phyloP scores from a whole-genome alignment of 2,888 invertebrate species.

The Lamproptera curius region DNA sequence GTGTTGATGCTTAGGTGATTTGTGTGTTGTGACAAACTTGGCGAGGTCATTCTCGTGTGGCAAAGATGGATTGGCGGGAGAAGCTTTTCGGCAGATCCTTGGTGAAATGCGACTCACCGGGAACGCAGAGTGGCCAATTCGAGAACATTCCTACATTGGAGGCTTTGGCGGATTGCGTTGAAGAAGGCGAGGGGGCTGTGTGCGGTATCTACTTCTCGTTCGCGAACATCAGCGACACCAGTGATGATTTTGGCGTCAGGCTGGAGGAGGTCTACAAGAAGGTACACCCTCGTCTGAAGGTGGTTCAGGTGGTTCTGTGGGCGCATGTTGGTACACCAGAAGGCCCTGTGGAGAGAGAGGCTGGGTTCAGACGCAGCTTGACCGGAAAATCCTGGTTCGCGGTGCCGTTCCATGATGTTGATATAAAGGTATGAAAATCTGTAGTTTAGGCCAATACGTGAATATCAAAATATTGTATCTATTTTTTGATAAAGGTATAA shows the following conservation, averaged over 20 bases:
- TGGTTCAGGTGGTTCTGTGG: conserved; percentile 84
- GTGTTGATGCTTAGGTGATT: conserved; percentile 1
- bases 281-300: conserved; percentile 74
- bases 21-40: conserved; percentile 9
- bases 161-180: conserved; percentile 62
- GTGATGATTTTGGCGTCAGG: conserved; percentile 83
- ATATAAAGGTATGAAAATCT: conserved; percentile 81
- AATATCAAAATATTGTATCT: no score
- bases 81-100: conserved; percentile 78
- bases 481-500: no score
- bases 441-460: no score
- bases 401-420: conserved; percentile 83
- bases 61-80: conserved; percentile 77
- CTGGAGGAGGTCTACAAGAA: conserved; percentile 77
- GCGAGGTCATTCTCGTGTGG: not conserved
- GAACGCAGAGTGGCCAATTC: conserved; percentile 64
- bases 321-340: conserved; percentile 76
- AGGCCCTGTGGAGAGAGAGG: conserved; percentile 81
- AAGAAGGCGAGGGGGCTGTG: conserved; percentile 69
- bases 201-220: conserved; percentile 85
- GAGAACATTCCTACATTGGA: conserved; percentile 65
- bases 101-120: conserved; percentile 69
- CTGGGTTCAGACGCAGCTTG: conserved; percentile 80
- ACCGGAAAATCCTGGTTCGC: conserved; percentile 84
- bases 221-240: conserved; percentile 82